Evolutionary conservation across 2,113 vertebrate species (phyloP).

Genomic region (Notarius quadriscutis): DNA sequence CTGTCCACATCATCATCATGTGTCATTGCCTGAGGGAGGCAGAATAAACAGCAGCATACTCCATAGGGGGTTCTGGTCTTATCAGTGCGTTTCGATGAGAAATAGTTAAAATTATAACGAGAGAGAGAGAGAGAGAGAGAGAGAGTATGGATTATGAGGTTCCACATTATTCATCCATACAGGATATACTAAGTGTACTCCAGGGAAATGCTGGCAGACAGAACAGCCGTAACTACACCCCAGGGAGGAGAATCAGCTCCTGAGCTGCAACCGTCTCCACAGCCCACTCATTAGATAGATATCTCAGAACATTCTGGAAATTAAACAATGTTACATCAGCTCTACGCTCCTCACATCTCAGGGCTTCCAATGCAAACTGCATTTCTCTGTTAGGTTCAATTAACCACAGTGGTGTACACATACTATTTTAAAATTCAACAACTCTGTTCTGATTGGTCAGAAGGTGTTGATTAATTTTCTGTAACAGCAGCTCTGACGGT

Average conservation of each 20-base stretch:
- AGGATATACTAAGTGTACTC: not conserved
- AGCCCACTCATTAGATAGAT: not conserved
- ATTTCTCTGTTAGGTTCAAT: not conserved
- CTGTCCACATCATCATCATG: not conserved
- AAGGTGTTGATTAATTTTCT: no score
- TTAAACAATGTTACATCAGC: not conserved
- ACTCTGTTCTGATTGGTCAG: no score
- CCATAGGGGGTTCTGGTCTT: not conserved
- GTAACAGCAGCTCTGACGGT: no score
- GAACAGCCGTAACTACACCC: not conserved
- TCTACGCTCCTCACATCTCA: not conserved
- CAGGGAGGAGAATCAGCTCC: not conserved
- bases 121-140: not conserved
- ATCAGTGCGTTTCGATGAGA: not conserved
- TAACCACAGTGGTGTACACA: not conserved
- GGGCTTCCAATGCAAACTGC: not conserved
- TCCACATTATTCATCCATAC: not conserved
- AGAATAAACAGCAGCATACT: not conserved
- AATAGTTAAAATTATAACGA: not conserved
- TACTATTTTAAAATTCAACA: not conserved
- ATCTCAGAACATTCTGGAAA: not conserved
- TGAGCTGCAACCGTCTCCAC: not conserved
- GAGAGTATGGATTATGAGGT: not conserved
- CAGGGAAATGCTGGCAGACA: not conserved
- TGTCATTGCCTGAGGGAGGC: not conserved